Conservation (phyloP, 2,797 vertebrate species). For the Pristis pectinata region DNA sequence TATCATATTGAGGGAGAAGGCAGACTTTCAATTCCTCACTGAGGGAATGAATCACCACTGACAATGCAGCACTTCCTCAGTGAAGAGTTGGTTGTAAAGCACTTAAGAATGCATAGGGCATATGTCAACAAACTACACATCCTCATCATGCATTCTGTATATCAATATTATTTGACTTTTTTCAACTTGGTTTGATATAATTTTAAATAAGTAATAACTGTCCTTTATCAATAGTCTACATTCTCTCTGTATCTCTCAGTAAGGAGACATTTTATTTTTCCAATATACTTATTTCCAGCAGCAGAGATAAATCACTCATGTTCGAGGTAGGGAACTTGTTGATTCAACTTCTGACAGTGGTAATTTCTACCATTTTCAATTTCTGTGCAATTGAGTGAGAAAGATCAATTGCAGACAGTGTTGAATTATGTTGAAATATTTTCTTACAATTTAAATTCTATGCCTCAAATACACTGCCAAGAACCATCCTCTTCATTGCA, state of each 20-base stretch:
- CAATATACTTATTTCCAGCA: not conserved
- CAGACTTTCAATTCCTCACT: too few relatives aligned
- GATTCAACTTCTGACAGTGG: not conserved
- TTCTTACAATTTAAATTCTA: not conserved
- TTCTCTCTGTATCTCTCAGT: not conserved
- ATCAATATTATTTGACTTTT: not conserved
- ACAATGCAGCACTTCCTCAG: too few relatives aligned
- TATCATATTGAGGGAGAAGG: too few relatives aligned
- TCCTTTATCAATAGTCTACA: not conserved
- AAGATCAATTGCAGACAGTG: not conserved
- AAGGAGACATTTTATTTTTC: not conserved
- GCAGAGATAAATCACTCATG: not conserved
- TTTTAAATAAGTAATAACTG: not conserved
- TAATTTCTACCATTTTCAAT: conserved; percentile 18
- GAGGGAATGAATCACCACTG: too few relatives aligned
- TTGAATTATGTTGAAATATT: not conserved
- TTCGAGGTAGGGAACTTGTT: not conserved
- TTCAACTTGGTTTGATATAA: not conserved
- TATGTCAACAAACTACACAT: not conserved
- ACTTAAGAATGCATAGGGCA: not conserved
- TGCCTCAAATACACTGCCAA: not conserved
- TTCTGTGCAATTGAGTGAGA: not conserved
- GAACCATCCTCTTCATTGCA: not conserved
- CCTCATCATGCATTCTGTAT: not conserved
- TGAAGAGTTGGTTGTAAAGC: not conserved